Evolutionary conservation across 2,888 invertebrate genomes (phyloP).

Genomic region (Gandaritis pyraliata): DNA sequence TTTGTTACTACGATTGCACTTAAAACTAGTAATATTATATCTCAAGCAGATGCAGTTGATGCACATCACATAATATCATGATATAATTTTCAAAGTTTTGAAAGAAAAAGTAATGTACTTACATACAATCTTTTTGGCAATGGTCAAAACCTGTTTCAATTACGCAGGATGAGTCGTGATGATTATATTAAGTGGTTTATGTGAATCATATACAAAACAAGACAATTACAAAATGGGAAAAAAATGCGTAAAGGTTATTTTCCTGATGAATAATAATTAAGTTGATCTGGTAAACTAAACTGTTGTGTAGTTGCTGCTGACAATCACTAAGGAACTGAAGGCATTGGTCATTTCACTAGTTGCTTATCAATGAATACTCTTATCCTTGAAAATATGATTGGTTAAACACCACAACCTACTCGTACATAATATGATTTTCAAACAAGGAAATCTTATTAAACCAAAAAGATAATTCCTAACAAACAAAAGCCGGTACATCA

Average conservation of each 20-base stretch:
- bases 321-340: too few species aligned
- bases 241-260: conserved; percentile 3
- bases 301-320: too few species aligned
- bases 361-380: too few species aligned
- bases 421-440: not conserved
- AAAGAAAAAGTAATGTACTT: too few species aligned
- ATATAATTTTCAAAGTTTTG: too few species aligned
- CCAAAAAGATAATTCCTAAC: not conserved
- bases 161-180: conserved; percentile 23
- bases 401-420: too few species aligned
- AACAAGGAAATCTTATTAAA: not conserved
- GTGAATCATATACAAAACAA: conserved; percentile 17
- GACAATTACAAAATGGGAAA: not conserved
- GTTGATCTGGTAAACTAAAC: too few species aligned
- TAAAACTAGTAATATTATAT: too few species aligned
- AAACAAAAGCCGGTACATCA: not conserved
- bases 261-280: not conserved
- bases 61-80: too few species aligned
- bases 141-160: conserved; percentile 19
- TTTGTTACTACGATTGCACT: not conserved
- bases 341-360: too few species aligned
- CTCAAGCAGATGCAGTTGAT: too few species aligned
- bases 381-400: too few species aligned
- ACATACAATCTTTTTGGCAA: not conserved
- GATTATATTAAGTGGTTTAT: conserved; percentile 2